phyloP scores from a whole-genome alignment of 2,797 vertebrate genomes.

The Choloepus didactylus region DNA sequence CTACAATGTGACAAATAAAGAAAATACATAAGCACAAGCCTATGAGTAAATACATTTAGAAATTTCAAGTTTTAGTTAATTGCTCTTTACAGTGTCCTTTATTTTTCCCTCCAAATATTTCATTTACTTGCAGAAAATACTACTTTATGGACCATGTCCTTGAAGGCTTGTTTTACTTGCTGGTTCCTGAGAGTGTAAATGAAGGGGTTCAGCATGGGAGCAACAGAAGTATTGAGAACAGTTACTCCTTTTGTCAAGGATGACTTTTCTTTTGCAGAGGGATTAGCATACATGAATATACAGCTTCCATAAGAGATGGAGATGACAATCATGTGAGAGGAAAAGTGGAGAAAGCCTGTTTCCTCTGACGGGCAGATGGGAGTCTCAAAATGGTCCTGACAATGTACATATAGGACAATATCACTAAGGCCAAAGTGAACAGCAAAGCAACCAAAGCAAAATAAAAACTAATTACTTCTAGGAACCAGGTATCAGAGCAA shows the following conservation, averaged over 20 bases:
- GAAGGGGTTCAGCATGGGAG: constrained; percentile 68
- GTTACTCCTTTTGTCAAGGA: constrained; percentile 25
- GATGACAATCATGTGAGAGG: constrained; percentile 66
- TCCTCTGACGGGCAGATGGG: constrained; percentile 73
- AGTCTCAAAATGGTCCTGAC: constrained; percentile 76
- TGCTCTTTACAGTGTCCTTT: not conserved
- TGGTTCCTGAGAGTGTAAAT: constrained; percentile 74
- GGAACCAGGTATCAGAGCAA: constrained; percentile 74
- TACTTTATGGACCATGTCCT: constrained; percentile 23
- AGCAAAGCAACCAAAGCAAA: constrained; percentile 69
- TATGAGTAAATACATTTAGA: not conserved
- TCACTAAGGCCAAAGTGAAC: constrained; percentile 65
- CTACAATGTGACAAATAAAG: not conserved
- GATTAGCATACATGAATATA: constrained; percentile 55
- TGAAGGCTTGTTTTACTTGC: constrained; percentile 57
- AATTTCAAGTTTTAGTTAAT: not conserved
- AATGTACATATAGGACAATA: constrained; percentile 79
- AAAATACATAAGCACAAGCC: not conserved
- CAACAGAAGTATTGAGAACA: constrained; percentile 59
- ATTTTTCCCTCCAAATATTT: not conserved
- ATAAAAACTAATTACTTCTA: constrained; percentile 74
- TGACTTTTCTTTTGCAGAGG: not conserved
- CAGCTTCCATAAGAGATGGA: constrained; percentile 63
- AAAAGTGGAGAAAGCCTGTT: constrained; percentile 71
- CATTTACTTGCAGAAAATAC: constrained; percentile 14